Evolutionary conservation across 2,888 invertebrate species (phyloP), one percentile per base, ranked within the genome.

Genomic region (Xiphydria camelus): DNA sequence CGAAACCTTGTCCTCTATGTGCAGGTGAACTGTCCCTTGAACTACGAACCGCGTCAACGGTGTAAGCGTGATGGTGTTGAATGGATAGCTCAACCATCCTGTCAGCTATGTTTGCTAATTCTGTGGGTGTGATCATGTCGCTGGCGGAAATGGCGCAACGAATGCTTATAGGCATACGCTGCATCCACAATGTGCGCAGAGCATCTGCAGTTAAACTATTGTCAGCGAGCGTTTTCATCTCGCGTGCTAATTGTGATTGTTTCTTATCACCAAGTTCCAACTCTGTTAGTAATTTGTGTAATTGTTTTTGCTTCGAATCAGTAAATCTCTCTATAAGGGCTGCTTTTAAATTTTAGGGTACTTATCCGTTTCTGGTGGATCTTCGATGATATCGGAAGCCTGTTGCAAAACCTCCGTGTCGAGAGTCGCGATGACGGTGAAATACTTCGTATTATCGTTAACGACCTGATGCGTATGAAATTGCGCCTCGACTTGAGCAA

Each of bases 221-320:
- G 12, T 23, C 41, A 5, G 41, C 39, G 2, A 53, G 45, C 6
- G 12, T 12, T n/a, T 34, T 32, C 45, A 54, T 47, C 21, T 54
- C 45, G 17, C 52, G 19, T 19, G 50, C 31, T n/a, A 50, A 15
- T 17, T 49, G 26, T 20, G 54, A 43, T 23, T 47, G 52, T 25
- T 38, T 42, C 33, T 53, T 43, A 26, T 54, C 41, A 4, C 52
- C 50, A 9, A 54, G 19, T 26, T 47, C 42, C n/a, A 47, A 20
- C 14, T 45, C 45, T 6, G 32, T 23, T 3, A 50, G 29, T n/a
- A 53, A 22, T 41, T 41, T 41, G 7, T 12, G 18, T n/a, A 50
- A 9, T 10, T 37, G 32, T 14, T 33, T 37, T n/a, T 26, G 25
- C 12, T 50, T 29, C 3, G 44, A 50, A 21, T 54, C 51, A 9